Evolutionary conservation across 1,140 invertebrate genomes (phyloP), one percentile per base, ranked within the genome.

Genomic region (Campoletis sonorensis): DNA sequence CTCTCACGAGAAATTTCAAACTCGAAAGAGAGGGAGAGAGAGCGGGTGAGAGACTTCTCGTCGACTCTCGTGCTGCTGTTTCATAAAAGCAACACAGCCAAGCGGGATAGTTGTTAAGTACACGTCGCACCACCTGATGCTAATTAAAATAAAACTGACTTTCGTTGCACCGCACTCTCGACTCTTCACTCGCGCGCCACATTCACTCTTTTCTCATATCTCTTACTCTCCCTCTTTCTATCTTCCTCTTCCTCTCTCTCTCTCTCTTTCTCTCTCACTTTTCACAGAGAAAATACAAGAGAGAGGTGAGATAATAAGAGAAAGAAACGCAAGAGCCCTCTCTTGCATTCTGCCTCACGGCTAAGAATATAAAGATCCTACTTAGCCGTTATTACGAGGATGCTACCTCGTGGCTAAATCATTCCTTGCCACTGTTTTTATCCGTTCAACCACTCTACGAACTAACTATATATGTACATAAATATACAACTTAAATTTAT

Each of bases 361-460:
- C 90, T 84, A 90, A 86, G 90, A 91, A 91, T 92, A 91, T 91
- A 92, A 92, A 91, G 90, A 92, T 92, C 90, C 91, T 91, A 92
- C 89, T 92, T 92, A 90, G 88, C 88, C 88, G 87, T 89, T 91
- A 91, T 91, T 91, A 90, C 88, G 86, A 86, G 79, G 64, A 83
- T 87, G 88, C 89, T 89, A 89, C 90, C 88, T 89, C 86, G 84
- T 88, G 88, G 89, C 86, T 82, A 86, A 88, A 89, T 89, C 86
- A 88, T 90, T 91, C 81, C 84, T 85, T 87, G 89, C 89, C 88
- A 89, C 88, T 86, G 88, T 86, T 87, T 90, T 86, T 84, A 83
- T 85, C 76, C 40, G 33, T 27, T 33, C 21, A 75, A 33, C 27
- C 27, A 67, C 49, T 30, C 33, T 26, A 21, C 23, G 75, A 51